phyloP scores from a whole-genome alignment of 2,888 invertebrate species.

The Scaptomyza parva region DNA sequence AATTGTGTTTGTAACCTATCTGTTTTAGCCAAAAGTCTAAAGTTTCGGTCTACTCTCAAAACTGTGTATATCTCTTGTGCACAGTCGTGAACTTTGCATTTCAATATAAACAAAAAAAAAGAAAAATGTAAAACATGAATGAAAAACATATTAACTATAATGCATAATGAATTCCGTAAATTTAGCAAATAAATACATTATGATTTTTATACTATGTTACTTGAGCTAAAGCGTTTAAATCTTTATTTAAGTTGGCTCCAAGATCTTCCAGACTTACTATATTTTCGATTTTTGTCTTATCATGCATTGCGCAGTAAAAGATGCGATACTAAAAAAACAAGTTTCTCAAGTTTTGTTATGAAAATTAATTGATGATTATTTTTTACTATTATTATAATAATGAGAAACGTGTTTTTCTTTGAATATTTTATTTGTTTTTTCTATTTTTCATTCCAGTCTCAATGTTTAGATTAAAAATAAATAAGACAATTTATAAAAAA shows the following conservation, averaged over 20 bases:
- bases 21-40: constrained; percentile 50
- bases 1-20: constrained; percentile 37
- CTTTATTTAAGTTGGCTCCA: constrained; percentile 36
- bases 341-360: constrained; percentile 58
- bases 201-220: constrained; percentile 43
- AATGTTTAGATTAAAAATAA: constrained; percentile 59
- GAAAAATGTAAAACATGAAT: constrained; percentile 29
- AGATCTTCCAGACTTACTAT: constrained; percentile 35
- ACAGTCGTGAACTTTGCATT: constrained; percentile 54
- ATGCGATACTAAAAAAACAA: constrained; percentile 23
- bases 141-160: constrained; percentile 32
- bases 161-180: constrained; percentile 66
- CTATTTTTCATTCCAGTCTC: constrained; percentile 71
- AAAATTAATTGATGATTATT: too few species aligned
- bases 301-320: constrained; percentile 29
- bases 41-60: constrained; percentile 56
- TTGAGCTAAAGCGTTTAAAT: constrained; percentile 35
- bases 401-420: constrained; percentile 48
- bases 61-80: constrained; percentile 68
- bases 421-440: constrained; percentile 21
- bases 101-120: constrained; percentile 34
- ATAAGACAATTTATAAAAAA: constrained; percentile 35
- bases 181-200: constrained; percentile 64
- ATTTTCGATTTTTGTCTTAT: constrained; percentile 12
- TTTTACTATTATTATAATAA: constrained; percentile 41